phyloP scores from a whole-genome alignment of 2,888 invertebrate genomes.

The Ptychoptera albimana region DNA sequence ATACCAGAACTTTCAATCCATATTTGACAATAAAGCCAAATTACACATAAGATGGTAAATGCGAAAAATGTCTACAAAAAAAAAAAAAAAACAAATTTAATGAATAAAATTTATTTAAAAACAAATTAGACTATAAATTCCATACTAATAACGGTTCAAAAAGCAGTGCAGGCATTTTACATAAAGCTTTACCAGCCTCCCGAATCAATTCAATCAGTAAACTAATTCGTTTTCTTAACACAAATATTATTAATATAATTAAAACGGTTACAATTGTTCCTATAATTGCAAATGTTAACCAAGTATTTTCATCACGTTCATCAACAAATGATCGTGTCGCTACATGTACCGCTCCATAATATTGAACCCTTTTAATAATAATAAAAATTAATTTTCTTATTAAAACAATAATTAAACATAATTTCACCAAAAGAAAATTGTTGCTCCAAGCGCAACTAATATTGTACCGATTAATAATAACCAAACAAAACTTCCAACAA shows the following conservation, averaged over 20 bases:
- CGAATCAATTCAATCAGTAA: constrained; percentile 45
- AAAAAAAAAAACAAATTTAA: constrained; percentile 3
- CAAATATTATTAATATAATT: constrained; percentile 37
- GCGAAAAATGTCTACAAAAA: constrained; percentile 7
- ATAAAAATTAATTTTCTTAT: constrained; percentile 1
- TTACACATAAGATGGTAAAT: constrained; percentile 31
- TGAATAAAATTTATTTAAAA: constrained; percentile 3
- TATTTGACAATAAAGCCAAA: constrained; percentile 42
- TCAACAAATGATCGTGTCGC: constrained; percentile 6
- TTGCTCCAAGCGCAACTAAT: constrained; percentile 34
- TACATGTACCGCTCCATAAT: neutral
- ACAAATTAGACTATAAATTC: no score
- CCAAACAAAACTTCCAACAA: constrained; percentile 45
- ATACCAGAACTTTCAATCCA: constrained; percentile 46
- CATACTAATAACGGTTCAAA: constrained; percentile 42
- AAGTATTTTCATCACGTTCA: constrained; percentile 21
- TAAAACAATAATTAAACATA: constrained; percentile 16
- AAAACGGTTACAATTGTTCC: constrained; percentile 40
- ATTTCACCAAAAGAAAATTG: constrained; percentile 47
- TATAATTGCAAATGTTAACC: constrained; percentile 40
- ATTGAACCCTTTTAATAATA: constrained; percentile 3
- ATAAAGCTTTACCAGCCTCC: constrained; percentile 48
- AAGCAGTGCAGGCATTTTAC: constrained; percentile 41
- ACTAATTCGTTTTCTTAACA: constrained; percentile 43
- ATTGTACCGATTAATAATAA: constrained; percentile 37